Conservation (phyloP, 2,797 vertebrate genomes). For the Limnodromus scolopaceus region DNA sequence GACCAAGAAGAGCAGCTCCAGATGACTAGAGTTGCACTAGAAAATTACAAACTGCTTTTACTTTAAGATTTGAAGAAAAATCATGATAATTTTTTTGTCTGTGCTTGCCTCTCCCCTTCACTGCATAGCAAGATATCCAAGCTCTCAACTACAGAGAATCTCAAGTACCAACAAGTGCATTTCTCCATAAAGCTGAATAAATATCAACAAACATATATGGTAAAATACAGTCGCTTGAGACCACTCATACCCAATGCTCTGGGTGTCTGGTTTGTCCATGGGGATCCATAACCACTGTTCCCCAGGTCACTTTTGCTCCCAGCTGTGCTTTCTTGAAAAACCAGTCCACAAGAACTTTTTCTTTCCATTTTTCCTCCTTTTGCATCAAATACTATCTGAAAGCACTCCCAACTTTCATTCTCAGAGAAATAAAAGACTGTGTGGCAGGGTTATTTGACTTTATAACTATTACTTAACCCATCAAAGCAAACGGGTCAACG, state of each 20-base stretch:
- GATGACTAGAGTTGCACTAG: not conserved
- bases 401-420: not conserved
- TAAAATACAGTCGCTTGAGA: not conserved
- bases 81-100: not conserved
- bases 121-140: not conserved
- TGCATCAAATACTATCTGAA: not conserved
- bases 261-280: not conserved
- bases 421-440: not conserved
- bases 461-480: not conserved
- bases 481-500: not conserved
- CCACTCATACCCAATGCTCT: not conserved
- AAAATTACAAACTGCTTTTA: not conserved
- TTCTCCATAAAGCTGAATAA: not conserved
- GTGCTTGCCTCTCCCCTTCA: not conserved
- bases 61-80: not conserved
- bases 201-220: not conserved
- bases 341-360: not conserved
- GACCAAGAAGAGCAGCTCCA: not conserved
- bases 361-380: not conserved
- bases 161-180: not conserved
- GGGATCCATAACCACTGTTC: not conserved
- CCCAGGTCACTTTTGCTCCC: not conserved
- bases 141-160: not conserved
- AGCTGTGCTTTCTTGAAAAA: not conserved
- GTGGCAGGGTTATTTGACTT: not conserved